Evolutionary conservation across 1,140 invertebrate species (phyloP), one percentile per base, ranked within the genome.

Genomic region (Ceratina australensis): DNA sequence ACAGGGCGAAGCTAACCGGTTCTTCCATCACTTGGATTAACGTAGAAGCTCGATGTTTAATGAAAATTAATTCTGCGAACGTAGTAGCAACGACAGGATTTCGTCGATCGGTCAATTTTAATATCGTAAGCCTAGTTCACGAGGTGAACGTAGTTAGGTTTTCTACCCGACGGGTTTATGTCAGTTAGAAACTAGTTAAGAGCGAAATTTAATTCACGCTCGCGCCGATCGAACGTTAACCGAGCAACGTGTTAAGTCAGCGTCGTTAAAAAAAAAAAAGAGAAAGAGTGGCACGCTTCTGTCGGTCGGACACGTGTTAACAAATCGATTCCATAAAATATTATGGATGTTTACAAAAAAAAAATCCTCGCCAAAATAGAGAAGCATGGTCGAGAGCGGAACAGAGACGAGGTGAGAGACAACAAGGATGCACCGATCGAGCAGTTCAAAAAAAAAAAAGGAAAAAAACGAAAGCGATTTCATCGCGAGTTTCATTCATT

Each of bases 261-360:
- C 24, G 22, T 59, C 64, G 49, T 60, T 18, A 26, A 63, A 68
- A 64, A 76, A 59, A 49, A 20, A 63, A 16, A 76, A 73, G 84
- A 73, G 84, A 69, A 76, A 59, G 50, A 65, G 59, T 66, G 13
- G 68, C 72, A 56, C 61, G 60, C 26, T 52, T 42, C n/a, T 47
- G 24, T 16, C 24, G 10, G n/a, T 18, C 42, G 76, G 64, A 77
- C 71, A 72, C 64, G 63, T 78, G 82, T 83, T 79, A 83, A 83
- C 81, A 83, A 79, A 82, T 82, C 82, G 81, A 78, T 79, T 83
- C 73, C 71, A 82, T 83, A 75, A 83, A 83, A 83, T 81, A 82
- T 82, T 73, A 73, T 71, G 69, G 75, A 56, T 57, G 75, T 33
- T 59, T 64, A 22, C 60, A 54, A 73, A 78, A 72, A 72, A 77